Evolutionary conservation across 2,797 vertebrate species (phyloP).

Genomic region (Carcharodon carcharias): DNA sequence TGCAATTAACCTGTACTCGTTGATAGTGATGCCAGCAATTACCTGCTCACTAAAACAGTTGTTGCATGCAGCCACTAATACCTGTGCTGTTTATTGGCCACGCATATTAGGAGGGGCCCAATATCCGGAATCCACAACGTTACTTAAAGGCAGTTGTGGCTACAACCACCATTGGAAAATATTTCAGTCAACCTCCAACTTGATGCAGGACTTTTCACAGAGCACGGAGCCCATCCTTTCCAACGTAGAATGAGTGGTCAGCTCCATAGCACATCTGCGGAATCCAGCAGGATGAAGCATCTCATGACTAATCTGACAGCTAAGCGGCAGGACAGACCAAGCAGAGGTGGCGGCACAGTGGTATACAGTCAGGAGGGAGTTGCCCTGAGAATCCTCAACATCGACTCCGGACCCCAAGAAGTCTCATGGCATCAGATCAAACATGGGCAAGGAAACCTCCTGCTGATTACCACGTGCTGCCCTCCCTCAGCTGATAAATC

Average conservation of each 20-base stretch:
- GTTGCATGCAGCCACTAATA: neutral
- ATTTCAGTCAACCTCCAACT: neutral
- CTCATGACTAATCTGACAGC: neutral
- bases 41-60: neutral
- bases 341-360: too few relatives aligned
- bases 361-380: too few relatives aligned
- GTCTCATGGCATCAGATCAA: too few relatives aligned
- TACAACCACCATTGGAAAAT: neutral
- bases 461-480: too few relatives aligned
- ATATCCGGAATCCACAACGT: neutral
- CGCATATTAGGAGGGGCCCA: neutral
- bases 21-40: neutral
- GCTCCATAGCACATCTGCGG: neutral
- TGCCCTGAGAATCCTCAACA: too few relatives aligned
- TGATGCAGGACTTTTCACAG: neutral
- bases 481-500: too few relatives aligned
- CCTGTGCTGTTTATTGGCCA: neutral
- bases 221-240: neutral
- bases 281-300: neutral
- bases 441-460: too few relatives aligned
- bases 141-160: neutral
- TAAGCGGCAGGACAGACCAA: neutral
- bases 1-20: neutral
- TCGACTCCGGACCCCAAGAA: too few relatives aligned
- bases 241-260: neutral